A percentile compares a stretch with the other conserved stretches of the same genome.
Evolutionary conservation across 2,113 vertebrate species (phyloP).

Genomic region (Corydoras sp.): DNA sequence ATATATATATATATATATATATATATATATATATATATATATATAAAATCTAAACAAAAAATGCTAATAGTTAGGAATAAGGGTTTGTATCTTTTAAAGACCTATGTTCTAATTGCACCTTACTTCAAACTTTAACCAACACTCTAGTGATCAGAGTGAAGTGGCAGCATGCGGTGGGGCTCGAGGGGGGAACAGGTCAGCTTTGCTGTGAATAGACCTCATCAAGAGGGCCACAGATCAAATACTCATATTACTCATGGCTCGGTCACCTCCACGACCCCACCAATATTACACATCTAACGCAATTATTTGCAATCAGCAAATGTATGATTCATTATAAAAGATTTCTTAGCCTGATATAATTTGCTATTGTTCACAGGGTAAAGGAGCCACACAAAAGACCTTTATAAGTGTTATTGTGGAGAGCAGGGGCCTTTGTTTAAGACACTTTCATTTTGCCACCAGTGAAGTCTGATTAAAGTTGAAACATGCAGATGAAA

Average conservation of each 20-base stretch:
- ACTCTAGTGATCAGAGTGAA: slow-evolving; percentile 75
- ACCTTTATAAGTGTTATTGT: slow-evolving; percentile 66
- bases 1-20: too few species aligned
- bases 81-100: slow-evolving; percentile 51
- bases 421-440: slow-evolving; percentile 51
- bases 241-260: slow-evolving; percentile 79
- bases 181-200: slow-evolving; percentile 75
- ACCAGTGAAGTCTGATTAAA: slow-evolving; percentile 66
- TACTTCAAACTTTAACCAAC: slow-evolving; percentile 73
- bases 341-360: slow-evolving; percentile 67
- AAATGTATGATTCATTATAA: slow-evolving; percentile 89
- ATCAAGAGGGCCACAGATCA: slow-evolving; percentile 95
- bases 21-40: too few species aligned
- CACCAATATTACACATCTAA: slow-evolving; percentile 81
- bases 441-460: slow-evolving; percentile 48
- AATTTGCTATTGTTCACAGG: slow-evolving; percentile 71
- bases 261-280: slow-evolving; percentile 84
- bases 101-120: slow-evolving; percentile 51
- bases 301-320: slow-evolving; percentile 98
- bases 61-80: neutral
- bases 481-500: slow-evolving; percentile 63
- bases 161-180: slow-evolving; percentile 37
- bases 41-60: too few species aligned
- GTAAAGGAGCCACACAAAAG: slow-evolving; percentile 64
- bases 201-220: slow-evolving; percentile 90